phyloP scores from a whole-genome alignment of 2,113 vertebrate species.

The Chlorocebus sabaeus region DNA sequence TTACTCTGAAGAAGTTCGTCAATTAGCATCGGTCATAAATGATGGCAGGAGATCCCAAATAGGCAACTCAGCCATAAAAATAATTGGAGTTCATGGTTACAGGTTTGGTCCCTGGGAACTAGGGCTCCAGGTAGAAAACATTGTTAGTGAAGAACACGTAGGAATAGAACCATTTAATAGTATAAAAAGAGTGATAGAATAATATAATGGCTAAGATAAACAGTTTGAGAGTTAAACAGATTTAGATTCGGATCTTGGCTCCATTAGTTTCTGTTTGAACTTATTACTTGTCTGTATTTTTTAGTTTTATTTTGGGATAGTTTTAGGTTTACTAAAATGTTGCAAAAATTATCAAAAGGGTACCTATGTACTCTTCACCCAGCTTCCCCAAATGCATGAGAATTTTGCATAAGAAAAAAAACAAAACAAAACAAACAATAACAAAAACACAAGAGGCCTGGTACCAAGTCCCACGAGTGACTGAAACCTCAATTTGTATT shows the following conservation, averaged over 20 bases:
- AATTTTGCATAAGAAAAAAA: neutral
- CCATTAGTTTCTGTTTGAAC: neutral
- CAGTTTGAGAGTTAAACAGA: neutral
- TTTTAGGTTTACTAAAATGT: constrained; percentile 10
- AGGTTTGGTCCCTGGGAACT: neutral
- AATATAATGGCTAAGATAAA: neutral
- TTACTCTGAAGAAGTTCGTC: neutral
- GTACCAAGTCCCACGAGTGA: neutral
- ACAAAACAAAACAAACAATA: neutral
- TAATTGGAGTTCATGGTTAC: neutral
- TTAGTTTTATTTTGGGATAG: neutral
- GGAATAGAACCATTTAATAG: neutral
- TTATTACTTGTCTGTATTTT: neutral
- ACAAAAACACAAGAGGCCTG: neutral
- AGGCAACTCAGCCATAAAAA: neutral
- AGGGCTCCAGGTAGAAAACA: neutral
- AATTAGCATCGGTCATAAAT: neutral
- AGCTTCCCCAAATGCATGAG: neutral
- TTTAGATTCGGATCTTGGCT: neutral
- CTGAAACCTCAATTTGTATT: neutral
- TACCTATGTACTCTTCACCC: neutral
- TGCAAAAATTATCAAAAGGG: neutral
- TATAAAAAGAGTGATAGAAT: neutral
- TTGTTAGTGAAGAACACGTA: neutral
- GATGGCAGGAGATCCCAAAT: neutral